Percentiles rank a stretch among this genome's conserved stretches.
Conservation (phyloP, 92 coral and sea anemone species). For the Siderastrea siderea region DNA sequence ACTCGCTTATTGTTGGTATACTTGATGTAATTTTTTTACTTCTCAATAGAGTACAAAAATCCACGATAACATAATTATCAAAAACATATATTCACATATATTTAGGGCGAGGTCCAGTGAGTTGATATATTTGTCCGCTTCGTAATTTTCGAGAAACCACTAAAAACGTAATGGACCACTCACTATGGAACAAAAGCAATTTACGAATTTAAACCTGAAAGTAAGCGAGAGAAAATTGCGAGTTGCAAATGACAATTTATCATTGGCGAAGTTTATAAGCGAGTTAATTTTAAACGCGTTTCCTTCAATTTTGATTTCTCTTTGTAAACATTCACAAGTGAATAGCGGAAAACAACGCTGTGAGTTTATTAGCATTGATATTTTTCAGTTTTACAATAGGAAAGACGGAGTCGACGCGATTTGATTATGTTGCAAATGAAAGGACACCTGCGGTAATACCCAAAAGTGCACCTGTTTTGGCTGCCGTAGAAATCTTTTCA, state of each 20-base stretch:
- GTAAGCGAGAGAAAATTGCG: conserved; percentile 30
- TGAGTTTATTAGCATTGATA: conserved; percentile 24
- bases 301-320: conserved; percentile 2
- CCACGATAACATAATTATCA: conserved; percentile 17
- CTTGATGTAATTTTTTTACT: not conserved
- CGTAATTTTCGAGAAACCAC: conserved; percentile 25
- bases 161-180: conserved; percentile 7
- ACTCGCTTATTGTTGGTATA: no score
- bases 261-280: conserved; percentile 30
- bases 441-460: conserved; percentile 28
- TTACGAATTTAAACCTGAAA: conserved; percentile 19
- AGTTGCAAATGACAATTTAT: conserved; percentile 20
- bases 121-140: conserved; percentile 30
- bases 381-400: conserved; percentile 12
- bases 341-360: conserved; percentile 30
- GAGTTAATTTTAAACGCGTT: conserved; percentile 46
- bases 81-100: not conserved
- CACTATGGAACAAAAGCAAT: conserved; percentile 23
- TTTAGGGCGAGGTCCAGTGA: not conserved
- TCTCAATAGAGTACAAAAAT: not conserved
- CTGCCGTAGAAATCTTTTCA: conserved; percentile 41
- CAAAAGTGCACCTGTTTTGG: conserved; percentile 28
- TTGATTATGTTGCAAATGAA: conserved; percentile 32
- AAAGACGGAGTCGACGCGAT: conserved; percentile 12
- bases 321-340: conserved; percentile 1